Conservation (phyloP, 2,797 vertebrate genomes). For the Halcyon leucocephala region DNA sequence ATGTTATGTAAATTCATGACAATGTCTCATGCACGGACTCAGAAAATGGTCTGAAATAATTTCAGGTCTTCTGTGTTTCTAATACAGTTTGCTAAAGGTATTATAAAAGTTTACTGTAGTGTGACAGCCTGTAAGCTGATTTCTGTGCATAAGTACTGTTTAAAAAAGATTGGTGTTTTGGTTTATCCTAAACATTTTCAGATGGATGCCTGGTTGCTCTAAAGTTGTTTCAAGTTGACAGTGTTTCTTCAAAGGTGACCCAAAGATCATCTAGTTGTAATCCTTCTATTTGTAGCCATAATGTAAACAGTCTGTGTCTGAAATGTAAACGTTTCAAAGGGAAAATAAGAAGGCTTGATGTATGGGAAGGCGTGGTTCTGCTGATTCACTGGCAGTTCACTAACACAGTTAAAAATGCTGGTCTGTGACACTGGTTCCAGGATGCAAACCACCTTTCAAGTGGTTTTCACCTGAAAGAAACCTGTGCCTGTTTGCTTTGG, state of each 20-base stretch:
- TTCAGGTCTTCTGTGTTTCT: not conserved
- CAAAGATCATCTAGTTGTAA: not conserved
- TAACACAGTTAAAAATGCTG: not conserved
- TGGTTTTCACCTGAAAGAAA: not conserved
- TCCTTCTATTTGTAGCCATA: not conserved
- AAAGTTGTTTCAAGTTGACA: not conserved
- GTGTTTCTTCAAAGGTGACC: not conserved
- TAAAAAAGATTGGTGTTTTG: not conserved
- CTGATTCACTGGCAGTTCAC: not conserved
- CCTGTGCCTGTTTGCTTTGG: not conserved
- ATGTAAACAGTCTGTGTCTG: not conserved
- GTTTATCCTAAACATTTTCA: not conserved
- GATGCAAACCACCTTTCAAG: not conserved
- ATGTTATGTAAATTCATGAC: not conserved
- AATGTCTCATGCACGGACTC: not conserved
- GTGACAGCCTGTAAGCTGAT: not conserved
- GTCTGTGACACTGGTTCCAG: not conserved
- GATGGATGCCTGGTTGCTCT: fast-evolving
- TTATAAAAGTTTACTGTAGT: not conserved
- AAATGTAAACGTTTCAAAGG: not conserved
- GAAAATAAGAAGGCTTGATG: not conserved
- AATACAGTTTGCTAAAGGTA: not conserved
- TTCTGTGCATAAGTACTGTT: not conserved
- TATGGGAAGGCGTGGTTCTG: not conserved
- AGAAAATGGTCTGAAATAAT: not conserved